Evolutionary conservation across 2,113 vertebrate genomes (phyloP), one percentile per base, ranked within the genome.

Genomic region (Rhegmatorhina hoffmannsi): DNA sequence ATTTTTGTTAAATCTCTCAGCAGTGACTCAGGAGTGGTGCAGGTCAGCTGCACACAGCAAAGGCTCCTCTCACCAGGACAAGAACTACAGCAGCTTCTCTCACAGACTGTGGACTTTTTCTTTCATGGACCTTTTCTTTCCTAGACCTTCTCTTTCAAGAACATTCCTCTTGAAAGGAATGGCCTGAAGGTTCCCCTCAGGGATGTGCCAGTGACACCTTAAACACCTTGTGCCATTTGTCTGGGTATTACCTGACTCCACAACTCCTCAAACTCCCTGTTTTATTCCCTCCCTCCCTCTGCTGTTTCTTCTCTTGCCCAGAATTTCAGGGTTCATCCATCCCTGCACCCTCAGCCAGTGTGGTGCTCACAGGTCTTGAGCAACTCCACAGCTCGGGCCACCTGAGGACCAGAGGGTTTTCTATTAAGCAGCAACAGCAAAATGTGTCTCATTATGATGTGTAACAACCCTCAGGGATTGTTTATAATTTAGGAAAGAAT

Each of bases 21-120:
- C 6, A 31, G 52, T 0, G 8, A 43, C 36, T 70, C 3, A n/a
- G 29, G 15, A n/a, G 9, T 1, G 17, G 21, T 1, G 4, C 0
- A 8, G 40, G 55, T 18, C 55, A 31, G 3, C 64, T 46, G 89
- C 60, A 23, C 40, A 2, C 17, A 24, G 53, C 72, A 33, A 47
- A 47, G 62, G 76, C 86, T 83, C 5, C 68, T 66, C 49, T 38
- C 46, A 1, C 4, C 14, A 19, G 44, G 7, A 55, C 12, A n/a
- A 49, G 44, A 74, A 23, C 60, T 23, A 5, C 68, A 50, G 80
- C 5, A n/a, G 72, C 13, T 50, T 58, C 63, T 23, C 44, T 26
- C 66, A 15, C 0, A 53, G 56, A 3, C 56, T 3, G 3, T 11
- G 55, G 60, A 6, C 60, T 40, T 56, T 34, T 20, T n/a, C 20